These are phyloP conservation scores for Garra rufa DNA, from an alignment of 2,113 vertebrate species.

Conservation along the genomic window DNA sequence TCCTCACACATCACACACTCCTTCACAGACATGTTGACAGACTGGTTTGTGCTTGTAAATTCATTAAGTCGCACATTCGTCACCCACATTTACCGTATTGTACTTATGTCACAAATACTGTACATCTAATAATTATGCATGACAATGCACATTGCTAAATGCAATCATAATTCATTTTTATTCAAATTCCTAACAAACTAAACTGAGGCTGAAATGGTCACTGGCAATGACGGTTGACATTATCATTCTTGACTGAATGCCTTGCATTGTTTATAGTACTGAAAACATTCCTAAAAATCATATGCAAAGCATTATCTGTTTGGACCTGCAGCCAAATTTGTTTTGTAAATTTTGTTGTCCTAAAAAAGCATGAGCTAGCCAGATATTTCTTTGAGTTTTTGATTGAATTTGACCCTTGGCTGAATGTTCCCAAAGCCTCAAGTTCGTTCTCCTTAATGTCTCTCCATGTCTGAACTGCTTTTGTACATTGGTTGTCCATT, in stretches of 20 bases:
- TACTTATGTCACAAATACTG: background rate
- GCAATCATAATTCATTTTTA: background rate
- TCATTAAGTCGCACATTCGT: background rate
- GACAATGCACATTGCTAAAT: background rate
- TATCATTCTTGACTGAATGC: background rate
- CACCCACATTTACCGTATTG: background rate
- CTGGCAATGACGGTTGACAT: background rate
- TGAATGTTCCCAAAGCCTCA: background rate
- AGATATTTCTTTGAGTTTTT: background rate
- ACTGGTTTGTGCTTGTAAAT: slow-evolving; percentile 61
- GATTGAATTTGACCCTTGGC: background rate
- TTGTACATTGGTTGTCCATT: slow-evolving; percentile 51
- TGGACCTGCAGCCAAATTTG: background rate
- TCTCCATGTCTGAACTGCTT: background rate
- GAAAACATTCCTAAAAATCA: background rate
- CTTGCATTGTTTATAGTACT: background rate
- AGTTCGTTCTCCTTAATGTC: background rate
- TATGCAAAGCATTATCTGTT: slow-evolving; percentile 26
- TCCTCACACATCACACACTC: slow-evolving; percentile 20
- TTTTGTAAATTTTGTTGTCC: background rate
- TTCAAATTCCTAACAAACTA: background rate
- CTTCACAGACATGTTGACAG: slow-evolving; percentile 59
- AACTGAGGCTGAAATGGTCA: background rate
- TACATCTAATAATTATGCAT: background rate
- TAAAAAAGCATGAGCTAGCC: background rate